Percentiles rank a stretch among this genome's conserved stretches.
Conservation (phyloP, 2,113 vertebrate species). For the Stomatorhinus ivindoensis region DNA sequence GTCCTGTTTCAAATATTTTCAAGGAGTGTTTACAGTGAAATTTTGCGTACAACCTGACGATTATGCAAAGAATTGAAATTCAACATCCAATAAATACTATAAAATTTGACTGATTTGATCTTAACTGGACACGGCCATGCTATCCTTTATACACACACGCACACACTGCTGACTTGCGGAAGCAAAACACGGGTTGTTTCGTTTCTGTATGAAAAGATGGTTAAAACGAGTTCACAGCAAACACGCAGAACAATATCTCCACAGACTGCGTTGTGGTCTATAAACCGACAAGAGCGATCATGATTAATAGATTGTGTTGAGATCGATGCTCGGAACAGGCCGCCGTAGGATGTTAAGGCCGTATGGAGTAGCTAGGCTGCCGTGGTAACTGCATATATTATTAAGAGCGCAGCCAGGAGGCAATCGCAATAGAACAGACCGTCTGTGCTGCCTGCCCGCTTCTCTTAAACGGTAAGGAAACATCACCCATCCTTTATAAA, state of each 20-base stretch:
- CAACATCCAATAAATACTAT: background rate
- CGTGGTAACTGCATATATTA: constrained; percentile 3
- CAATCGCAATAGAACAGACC: background rate
- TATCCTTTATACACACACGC: background rate
- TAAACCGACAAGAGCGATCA: background rate
- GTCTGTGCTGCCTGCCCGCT: background rate
- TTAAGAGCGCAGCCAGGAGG: background rate
- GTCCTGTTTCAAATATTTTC: background rate
- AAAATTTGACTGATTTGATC: background rate
- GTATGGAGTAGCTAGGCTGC: background rate
- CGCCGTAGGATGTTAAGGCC: background rate
- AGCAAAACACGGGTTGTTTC: background rate
- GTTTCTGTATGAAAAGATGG: background rate
- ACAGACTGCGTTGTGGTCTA: background rate
- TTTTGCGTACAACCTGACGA: background rate
- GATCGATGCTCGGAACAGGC: background rate
- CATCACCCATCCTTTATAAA: background rate
- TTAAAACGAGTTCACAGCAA: background rate
- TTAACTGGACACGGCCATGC: background rate
- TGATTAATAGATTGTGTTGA: background rate
- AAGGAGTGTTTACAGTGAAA: background rate
- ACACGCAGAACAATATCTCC: background rate
- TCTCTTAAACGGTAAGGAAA: constrained; percentile 9
- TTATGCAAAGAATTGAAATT: background rate
- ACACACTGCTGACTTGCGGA: background rate